Conservation (phyloP, 2,113 vertebrate genomes). For the Phrynocephalus versicolor region DNA sequence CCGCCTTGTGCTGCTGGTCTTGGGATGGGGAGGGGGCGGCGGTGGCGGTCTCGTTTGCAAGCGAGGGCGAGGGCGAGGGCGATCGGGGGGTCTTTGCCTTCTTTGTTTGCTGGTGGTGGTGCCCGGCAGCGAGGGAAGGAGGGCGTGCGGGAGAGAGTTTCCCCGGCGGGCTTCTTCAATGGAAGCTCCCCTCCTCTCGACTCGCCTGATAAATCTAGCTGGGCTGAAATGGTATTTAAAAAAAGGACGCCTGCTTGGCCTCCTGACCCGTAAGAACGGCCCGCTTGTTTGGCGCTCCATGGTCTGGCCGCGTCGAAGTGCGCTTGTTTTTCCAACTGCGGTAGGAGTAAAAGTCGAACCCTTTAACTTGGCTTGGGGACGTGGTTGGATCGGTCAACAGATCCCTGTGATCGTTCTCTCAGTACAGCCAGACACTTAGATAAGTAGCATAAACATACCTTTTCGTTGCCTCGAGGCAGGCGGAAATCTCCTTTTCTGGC, state of each 20-base stretch:
- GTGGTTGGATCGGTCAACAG: not conserved
- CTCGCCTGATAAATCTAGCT: not conserved
- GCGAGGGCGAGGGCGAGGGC: not conserved
- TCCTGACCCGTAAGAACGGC: no score
- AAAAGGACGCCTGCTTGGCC: no score
- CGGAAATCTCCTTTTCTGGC: no score
- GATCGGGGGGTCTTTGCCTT: not conserved
- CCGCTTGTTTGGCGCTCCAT: no score
- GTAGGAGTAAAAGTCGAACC: not conserved
- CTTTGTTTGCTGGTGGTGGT: constrained; percentile 11
- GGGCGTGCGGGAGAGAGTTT: not conserved
- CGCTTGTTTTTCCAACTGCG: not conserved
- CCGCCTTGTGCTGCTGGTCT: no score
- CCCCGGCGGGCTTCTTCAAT: not conserved
- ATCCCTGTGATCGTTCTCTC: not conserved
- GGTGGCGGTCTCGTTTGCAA: no score
- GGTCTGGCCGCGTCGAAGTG: no score
- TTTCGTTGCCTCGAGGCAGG: no score
- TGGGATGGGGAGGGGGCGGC: not conserved
- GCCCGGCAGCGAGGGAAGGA: not conserved
- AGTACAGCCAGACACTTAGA: not conserved
- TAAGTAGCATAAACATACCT: not conserved
- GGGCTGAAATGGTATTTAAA: no score
- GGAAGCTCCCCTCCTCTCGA: not conserved
- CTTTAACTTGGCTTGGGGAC: not conserved